Evolutionary conservation across 2,113 vertebrate genomes (phyloP), one percentile per base, ranked within the genome.

Genomic region (Vidua chalybeata): DNA sequence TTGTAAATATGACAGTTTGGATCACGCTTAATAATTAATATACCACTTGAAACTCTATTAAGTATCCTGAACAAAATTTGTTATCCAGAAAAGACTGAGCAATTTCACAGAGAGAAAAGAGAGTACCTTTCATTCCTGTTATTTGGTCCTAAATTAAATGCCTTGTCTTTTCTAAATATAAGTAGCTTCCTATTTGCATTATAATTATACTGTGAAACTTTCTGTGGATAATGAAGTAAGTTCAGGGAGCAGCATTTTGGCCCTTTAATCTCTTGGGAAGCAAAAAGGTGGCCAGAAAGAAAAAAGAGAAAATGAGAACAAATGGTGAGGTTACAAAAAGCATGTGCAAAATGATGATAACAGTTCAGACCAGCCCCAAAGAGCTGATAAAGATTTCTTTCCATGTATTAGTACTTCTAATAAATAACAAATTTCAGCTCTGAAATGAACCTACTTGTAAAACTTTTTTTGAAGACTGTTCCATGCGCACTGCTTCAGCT

Each of bases 181-280:
- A 88, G 59, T 73, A 2, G 79, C 35, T 88, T 84, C 30, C 21
- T 80, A 88, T 84, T 95, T 96, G 83, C 79, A 92, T 93, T 69
- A 51, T 71, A 96, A 93, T 94, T 84, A 84, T 14, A 46, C 58
- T 61, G 12, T 68, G 75, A 76, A 78, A 37, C n/a, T 74, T 85
- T 31, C 64, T 59, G 21, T 39, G 58, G 84, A 72, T 89, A 92
- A 95, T 67, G 20, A 67, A 77, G 64, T 23, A 17, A 54, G n/a
- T 71, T 66, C 28, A 72, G 43, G 59, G 51, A 83, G 35, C 27
- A 45, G 45, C 13, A 41, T 52, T 77, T 73, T 37, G 51, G 18
- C 9, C 55, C n/a, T 62, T 80, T 33, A 67, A 66, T 88, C 67
- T 86, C 84, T 45, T 51, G 54, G 79, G 56, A 89, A 75, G 43